Evolutionary conservation across 23 tunicate genomes (phyloP), one percentile per base, ranked within the genome.

Genomic region (Phallusia fumigata): DNA sequence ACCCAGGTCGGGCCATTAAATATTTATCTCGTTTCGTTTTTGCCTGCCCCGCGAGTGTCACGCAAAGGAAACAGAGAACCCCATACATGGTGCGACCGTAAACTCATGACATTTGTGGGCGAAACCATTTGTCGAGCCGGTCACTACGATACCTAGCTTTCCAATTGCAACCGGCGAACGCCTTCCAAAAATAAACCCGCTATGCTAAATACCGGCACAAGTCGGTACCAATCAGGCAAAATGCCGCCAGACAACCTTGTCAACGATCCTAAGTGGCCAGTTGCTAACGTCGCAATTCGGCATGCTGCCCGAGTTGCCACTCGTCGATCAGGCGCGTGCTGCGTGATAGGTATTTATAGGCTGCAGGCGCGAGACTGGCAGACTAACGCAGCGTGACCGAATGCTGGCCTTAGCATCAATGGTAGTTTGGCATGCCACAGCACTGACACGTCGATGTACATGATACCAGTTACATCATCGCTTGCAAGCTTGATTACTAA

Each of bases 201-300:
- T 1, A 8, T 24, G 69, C 69, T 58, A 58, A 58, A 58, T 58
- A 58, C 69, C 69, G 28, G 69, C 69, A 6, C 58, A 51, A 13
- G 58, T 18, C 58, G 58, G 58, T 18, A 51, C 69, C 69, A 58
- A 58, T 58, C 69, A 58, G 69, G 69, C 69, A 58, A 58, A 58
- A 58, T 58, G 69, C 69, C 26, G 69, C 69, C 3, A 22, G 26
- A 21, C 69, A 58, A 58, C 69, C 69, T 58, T 58, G 69, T 58
- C 15, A 58, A 58, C 69, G 69, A 58, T 22, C 69, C 28, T 8
- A 22, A 58, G 5, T 58, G 69, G 28, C 69, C 69, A 22, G 69
- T 21, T 21, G 69, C 69, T 24, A 58, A 58, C 28, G 69, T 58
- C 69, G 28, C 28, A 24, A 24, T 13, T 13, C 15, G 28, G 69